phyloP scores from a whole-genome alignment of 2,797 vertebrate species.

The Cyprinodon diabolis region DNA sequence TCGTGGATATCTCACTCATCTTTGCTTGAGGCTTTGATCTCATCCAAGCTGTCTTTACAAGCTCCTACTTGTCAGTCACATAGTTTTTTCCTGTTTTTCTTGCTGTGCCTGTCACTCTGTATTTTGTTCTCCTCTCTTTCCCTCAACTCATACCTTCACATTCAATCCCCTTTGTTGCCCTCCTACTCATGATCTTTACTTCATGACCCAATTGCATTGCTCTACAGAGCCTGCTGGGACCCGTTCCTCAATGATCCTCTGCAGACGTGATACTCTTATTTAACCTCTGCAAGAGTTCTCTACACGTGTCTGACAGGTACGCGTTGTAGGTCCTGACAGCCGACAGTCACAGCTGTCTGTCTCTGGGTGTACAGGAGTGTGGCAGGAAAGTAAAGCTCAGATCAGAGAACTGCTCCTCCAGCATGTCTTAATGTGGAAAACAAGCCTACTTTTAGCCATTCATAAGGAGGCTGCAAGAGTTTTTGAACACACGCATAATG shows the following conservation, averaged over 20 bases:
- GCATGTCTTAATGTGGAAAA: slow-evolving; percentile 14
- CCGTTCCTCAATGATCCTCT: slow-evolving; percentile 15
- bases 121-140: slow-evolving; percentile 7
- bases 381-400: slow-evolving; percentile 37
- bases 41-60: slow-evolving; percentile 30
- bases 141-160: slow-evolving; percentile 7
- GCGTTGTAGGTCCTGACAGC: slow-evolving; percentile 58
- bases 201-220: slow-evolving; percentile 30
- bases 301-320: slow-evolving; percentile 39
- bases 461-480: background rate
- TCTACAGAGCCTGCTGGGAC: slow-evolving; percentile 3
- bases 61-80: slow-evolving; percentile 29
- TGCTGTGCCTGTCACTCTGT: background rate
- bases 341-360: slow-evolving; percentile 55
- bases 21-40: slow-evolving; percentile 46
- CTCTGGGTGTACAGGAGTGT: slow-evolving; percentile 36
- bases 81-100: background rate
- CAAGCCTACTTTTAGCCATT: background rate
- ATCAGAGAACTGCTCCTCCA: slow-evolving; percentile 31
- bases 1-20: slow-evolving; percentile 25
- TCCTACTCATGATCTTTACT: slow-evolving; percentile 13
- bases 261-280: slow-evolving; percentile 45
- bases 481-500: background rate
- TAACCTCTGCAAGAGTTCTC: slow-evolving; percentile 42
- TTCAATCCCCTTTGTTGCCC: slow-evolving; percentile 8